A percentile compares a stretch with the other conserved stretches of the same genome.
Evolutionary conservation across 2,797 vertebrate genomes (phyloP).

Genomic region (Hafferia zeledoni): DNA sequence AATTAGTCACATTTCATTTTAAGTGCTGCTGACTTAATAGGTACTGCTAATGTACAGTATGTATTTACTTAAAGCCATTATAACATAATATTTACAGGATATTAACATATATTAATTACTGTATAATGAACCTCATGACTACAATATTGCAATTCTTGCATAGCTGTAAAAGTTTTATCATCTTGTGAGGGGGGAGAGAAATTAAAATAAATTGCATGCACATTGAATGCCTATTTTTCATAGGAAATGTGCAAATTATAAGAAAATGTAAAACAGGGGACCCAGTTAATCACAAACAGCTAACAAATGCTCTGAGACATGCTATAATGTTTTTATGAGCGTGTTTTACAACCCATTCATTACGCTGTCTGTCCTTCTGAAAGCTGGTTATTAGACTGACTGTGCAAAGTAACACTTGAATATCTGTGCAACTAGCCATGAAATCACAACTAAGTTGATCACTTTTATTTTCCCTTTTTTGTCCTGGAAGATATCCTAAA

Average conservation of each 20-base stretch:
- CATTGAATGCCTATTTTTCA: constrained; percentile 71
- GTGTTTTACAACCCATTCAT: constrained; percentile 78
- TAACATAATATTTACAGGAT: constrained; percentile 80
- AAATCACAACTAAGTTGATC: constrained; percentile 65
- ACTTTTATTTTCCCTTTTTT: background rate
- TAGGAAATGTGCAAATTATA: constrained; percentile 70
- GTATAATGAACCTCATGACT: constrained; percentile 75
- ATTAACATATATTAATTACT: constrained; percentile 78
- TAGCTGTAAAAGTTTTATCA: constrained; percentile 72
- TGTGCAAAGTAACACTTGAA: constrained; percentile 69
- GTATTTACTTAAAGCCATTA: constrained; percentile 77
- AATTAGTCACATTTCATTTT: constrained; percentile 76
- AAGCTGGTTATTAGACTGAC: constrained; percentile 77
- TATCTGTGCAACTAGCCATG: constrained; percentile 72
- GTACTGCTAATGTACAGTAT: constrained; percentile 66
- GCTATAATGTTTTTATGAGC: constrained; percentile 79
- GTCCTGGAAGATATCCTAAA: background rate
- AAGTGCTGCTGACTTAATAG: constrained; percentile 67
- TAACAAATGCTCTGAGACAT: constrained; percentile 70
- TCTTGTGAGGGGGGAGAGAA: constrained; percentile 16
- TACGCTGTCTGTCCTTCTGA: constrained; percentile 78
- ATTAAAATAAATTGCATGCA: constrained; percentile 69
- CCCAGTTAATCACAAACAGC: constrained; percentile 73
- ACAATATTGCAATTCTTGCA: constrained; percentile 51
- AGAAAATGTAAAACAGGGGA: constrained; percentile 67